Base-by-base conservation (phyloP, 23 tunicate genomes). In the Corella eumyota region DNA sequence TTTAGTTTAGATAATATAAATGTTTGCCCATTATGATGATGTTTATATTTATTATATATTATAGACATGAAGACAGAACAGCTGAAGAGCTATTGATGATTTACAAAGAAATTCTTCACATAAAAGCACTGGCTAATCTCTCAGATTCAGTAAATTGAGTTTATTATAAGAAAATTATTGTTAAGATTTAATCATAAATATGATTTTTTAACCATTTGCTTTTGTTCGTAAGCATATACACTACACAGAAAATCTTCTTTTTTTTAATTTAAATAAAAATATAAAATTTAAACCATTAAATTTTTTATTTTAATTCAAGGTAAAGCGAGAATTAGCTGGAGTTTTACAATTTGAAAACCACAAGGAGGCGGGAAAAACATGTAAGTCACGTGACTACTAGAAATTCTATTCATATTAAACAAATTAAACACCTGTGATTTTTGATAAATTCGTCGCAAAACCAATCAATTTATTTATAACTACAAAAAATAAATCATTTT, bases 61-160 rank as follows among this genome's bases (percentile, higher is more conserved):
- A 19, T 52, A 86, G 95, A 29, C 95, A 86, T 0, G 76, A 78
- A 23, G 69, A 78, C 19, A 55, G 95, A 31, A 71, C 75, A 30
- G 30, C 62, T 20, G 80, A 65, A 29, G 95, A 86, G 49, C 44
- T 86, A 52, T 35, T 44, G 62, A 77, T 71, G 80, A 86, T 86
- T 36, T 86, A 86, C 65, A 76, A 86, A 26, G 95, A 86, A 66
- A 86, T 86, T 25, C 40, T 77, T 11, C 81, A 72, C 44, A 86
- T 86, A 45, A 86, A 86, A 38, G 75, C 95, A 11, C 53, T 86
- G 21, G 69, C 80, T 25, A 71, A 67, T 38, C 80, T 86, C 19
- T 70, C 76, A 23, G 80, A 86, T 35, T 77, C 86, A 66, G 95
- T 83, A 33, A 53, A 73, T 58, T n/a, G n/a, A n/a, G n/a, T 17